Evolutionary conservation across 1,140 invertebrate genomes (phyloP), one percentile per base, ranked within the genome.

Genomic region (Saccostrea cuccullata): DNA sequence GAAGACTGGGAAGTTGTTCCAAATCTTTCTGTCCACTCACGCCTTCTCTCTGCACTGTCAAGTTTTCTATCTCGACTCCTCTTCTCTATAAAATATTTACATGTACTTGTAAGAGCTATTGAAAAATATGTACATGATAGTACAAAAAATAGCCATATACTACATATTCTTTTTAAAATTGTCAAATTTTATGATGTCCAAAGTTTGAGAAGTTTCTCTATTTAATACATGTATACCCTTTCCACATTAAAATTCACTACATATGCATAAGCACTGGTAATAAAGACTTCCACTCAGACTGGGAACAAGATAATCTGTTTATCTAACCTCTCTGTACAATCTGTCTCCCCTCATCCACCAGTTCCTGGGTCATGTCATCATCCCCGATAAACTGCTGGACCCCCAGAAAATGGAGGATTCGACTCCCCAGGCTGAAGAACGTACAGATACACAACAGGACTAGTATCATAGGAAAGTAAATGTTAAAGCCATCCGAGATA

Each of bases 391-490:
- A 99, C 95, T 99, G 98, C 94, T 99, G 98, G 95, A 99, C 99
- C 47, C 98, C 98, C 89, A 99, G 96, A 82, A 97, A 96, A 55
- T 98, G 98, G 12, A 99, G 95, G 70, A 98, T 95, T 87, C 98
- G 96, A 89, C 97, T 97, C 55, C 98, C 98, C n/a, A 99, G 94
- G 93, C 97, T 98, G 94, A 99, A 98, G 96, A 99, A 99, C 0
- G 98, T 99, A 86, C 98, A 97, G 87, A 98, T 94, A 94, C 98
- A 99, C 91, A 99, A 97, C 86, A 98, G 96, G 64, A 99, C 96
- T 94, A 99, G 99, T 83, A 97, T 96, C 96, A 99, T 99, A 0
- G 99, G 99, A 95, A 99, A 99, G 94, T 99, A 99, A 67, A 99
- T 97, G 95, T 99, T 99, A 95, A 99, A 99, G 30, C 99, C 99